Evolutionary conservation across 2,113 vertebrate species (phyloP).

Genomic region (Athene cunicularia): DNA sequence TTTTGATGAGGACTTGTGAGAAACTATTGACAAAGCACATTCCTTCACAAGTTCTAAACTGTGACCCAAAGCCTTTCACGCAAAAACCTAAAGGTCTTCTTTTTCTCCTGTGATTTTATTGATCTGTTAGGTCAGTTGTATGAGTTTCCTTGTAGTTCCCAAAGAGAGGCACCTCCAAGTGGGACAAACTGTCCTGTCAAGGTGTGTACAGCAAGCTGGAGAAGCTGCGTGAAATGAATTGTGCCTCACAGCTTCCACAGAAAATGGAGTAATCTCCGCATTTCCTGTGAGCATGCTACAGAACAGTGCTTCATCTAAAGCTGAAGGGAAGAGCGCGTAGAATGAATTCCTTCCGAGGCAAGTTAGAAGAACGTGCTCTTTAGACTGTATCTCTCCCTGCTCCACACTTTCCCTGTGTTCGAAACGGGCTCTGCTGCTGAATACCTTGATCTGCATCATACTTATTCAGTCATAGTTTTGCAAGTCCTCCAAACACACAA

Average conservation of each 20-base stretch:
- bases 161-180: background rate
- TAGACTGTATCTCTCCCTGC: background rate
- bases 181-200: background rate
- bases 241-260: fast-evolving
- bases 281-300: background rate
- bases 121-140: background rate
- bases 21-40: background rate
- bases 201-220: background rate
- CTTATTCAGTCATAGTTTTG: background rate
- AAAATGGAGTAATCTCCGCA: background rate
- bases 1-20: background rate
- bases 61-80: background rate
- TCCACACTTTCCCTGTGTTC: background rate
- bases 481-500: background rate
- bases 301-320: background rate
- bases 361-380: background rate
- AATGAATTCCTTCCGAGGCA: background rate
- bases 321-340: background rate
- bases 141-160: background rate
- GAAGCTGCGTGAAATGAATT: background rate
- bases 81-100: background rate
- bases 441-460: background rate
- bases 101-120: background rate
- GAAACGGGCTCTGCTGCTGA: background rate
- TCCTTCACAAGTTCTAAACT: background rate